These are phyloP conservation scores for Xylophagus ater DNA, from an alignment of 2,888 invertebrate species.

Conservation along the genomic window DNA sequence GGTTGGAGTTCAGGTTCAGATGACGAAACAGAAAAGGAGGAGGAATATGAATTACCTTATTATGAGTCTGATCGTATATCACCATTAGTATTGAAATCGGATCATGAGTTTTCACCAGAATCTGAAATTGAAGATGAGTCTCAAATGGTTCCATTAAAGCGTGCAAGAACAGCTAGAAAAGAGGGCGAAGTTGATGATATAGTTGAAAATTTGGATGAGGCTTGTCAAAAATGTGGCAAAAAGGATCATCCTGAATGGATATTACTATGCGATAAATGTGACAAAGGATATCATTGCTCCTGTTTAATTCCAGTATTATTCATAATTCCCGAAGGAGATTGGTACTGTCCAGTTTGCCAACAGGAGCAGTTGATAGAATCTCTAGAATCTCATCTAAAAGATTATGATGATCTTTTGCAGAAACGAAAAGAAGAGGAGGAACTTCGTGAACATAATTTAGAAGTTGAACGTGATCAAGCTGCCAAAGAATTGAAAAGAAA, in stretches of 20 bases:
- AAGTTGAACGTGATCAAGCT: constrained; percentile 13
- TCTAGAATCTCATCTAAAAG: constrained; percentile 61
- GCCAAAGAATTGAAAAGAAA: constrained; percentile 14
- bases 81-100: constrained; percentile 58
- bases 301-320: constrained; percentile 87
- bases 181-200: constrained; percentile 48
- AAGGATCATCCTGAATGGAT: constrained; percentile 96
- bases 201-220: constrained; percentile 42
- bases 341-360: constrained; percentile 96
- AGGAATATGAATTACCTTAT: constrained; percentile 40
- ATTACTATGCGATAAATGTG: constrained; percentile 88
- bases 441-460: constrained; percentile 14
- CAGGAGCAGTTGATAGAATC: constrained; percentile 69
- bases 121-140: constrained; percentile 66
- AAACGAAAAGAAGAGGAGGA: constrained; percentile 30
- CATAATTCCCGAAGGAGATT: constrained; percentile 92
- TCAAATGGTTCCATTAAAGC: constrained; percentile 55
- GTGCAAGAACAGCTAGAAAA: constrained; percentile 69
- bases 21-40: constrained; percentile 40
- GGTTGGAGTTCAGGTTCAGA: constrained; percentile 38
- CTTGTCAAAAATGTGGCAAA: constrained; percentile 83
- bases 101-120: constrained; percentile 89
- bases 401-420: constrained; percentile 58
- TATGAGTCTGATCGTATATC: constrained; percentile 42
- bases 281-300: constrained; percentile 94